These are phyloP conservation scores for Scaptomyza graminum DNA, from an alignment of 1,140 invertebrate species.

Conservation along the genomic window DNA sequence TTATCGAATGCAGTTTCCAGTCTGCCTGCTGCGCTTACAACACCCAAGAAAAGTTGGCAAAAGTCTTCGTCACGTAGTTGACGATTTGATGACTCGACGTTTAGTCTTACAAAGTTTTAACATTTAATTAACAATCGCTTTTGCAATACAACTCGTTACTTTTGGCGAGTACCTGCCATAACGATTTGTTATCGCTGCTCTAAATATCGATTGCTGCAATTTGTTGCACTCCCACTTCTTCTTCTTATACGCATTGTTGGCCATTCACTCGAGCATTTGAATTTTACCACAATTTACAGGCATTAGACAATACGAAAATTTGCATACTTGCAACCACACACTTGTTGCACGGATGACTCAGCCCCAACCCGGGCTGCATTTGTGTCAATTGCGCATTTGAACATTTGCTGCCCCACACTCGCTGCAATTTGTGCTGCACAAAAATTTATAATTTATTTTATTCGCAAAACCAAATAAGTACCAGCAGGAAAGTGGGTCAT, in stretches of 20 bases:
- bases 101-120: background rate
- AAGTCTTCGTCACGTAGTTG: slow-evolving; percentile 22
- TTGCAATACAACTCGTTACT: slow-evolving; percentile 21
- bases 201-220: slow-evolving; percentile 33
- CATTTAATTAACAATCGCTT: slow-evolving; percentile 25
- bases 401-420: slow-evolving; percentile 58
- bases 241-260: background rate
- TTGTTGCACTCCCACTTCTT: slow-evolving; percentile 3
- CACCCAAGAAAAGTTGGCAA: slow-evolving; percentile 32
- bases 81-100: slow-evolving; percentile 37
- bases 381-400: slow-evolving; percentile 66
- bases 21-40: slow-evolving; percentile 49
- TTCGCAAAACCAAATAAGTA: slow-evolving; percentile 45
- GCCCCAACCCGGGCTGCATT: slow-evolving; percentile 8
- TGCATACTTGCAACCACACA: slow-evolving; percentile 41
- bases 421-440: slow-evolving; percentile 63
- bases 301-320: slow-evolving; percentile 38
- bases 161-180: slow-evolving; percentile 18
- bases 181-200: slow-evolving; percentile 12
- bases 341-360: slow-evolving; percentile 56
- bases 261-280: slow-evolving; percentile 14
- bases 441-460: slow-evolving; percentile 60
- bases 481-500: slow-evolving; percentile 67
- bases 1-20: slow-evolving; percentile 61
- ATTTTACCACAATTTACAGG: slow-evolving; percentile 28